These are phyloP conservation scores for Polyodon spathula DNA, from an alignment of 2,113 vertebrate species.

Conservation along the genomic window DNA sequence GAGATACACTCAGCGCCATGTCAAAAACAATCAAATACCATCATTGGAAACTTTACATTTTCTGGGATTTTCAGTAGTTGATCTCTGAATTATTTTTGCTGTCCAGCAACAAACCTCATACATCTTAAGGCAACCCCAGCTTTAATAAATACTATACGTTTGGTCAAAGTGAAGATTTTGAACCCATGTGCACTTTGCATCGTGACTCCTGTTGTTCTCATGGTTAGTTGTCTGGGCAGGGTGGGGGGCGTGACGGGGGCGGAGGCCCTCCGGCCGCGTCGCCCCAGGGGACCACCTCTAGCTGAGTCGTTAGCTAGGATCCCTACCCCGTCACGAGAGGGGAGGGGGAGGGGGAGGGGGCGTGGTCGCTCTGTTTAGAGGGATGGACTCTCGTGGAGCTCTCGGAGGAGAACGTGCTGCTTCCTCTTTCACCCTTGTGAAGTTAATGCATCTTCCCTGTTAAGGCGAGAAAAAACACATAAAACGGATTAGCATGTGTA, in stretches of 20 bases:
- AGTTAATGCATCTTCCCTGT: constrained; percentile 71
- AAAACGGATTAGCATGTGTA: background rate
- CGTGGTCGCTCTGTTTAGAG: background rate
- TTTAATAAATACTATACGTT: constrained; percentile 26
- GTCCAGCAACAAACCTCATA: constrained; percentile 71
- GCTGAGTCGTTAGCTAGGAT: too few species aligned
- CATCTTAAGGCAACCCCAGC: constrained; percentile 25
- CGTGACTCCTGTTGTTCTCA: constrained; percentile 32
- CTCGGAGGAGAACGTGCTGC: constrained; percentile 27
- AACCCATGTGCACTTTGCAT: constrained; percentile 27
- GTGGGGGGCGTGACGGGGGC: constrained; percentile 58
- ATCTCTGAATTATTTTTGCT: constrained; percentile 52
- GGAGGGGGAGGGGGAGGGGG: constrained; percentile 33
- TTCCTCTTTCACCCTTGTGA: constrained; percentile 59
- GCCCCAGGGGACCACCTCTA: too few species aligned
- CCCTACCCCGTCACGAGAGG: too few species aligned
- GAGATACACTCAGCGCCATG: constrained; percentile 18
- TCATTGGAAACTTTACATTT: constrained; percentile 10
- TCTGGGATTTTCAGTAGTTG: constrained; percentile 55
- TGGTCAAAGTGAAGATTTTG: constrained; percentile 20
- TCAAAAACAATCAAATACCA: constrained; percentile 2
- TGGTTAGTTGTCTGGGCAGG: constrained; percentile 46
- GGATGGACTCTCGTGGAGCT: constrained; percentile 12
- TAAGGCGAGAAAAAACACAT: constrained; percentile 2
- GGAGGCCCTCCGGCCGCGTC: too few species aligned